phyloP scores from a whole-genome alignment of 2,888 invertebrate genomes.

The Caenorhabditis sinica region DNA sequence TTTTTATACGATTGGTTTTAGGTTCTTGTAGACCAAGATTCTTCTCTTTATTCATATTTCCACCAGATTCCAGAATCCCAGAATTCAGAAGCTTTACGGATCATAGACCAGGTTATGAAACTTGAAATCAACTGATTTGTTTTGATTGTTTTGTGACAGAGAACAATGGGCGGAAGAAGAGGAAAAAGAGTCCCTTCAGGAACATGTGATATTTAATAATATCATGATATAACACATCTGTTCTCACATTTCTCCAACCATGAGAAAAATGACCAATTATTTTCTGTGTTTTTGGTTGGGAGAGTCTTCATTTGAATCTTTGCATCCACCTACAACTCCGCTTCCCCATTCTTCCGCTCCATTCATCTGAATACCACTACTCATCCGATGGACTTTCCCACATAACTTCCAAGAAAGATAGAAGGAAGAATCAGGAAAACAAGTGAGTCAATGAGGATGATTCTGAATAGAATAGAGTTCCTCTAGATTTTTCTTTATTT shows the following conservation, averaged over 20 bases:
- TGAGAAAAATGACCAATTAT: conserved; percentile 33
- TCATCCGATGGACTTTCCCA: not conserved
- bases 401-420: not conserved
- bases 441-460: not conserved
- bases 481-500: no score
- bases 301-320: not conserved
- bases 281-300: conserved; percentile 6
- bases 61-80: not conserved
- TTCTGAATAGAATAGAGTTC: not conserved
- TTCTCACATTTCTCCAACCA: not conserved
- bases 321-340: conserved; percentile 11
- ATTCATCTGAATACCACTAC: not conserved
- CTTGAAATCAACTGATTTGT: conserved; percentile 18
- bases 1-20: conserved; percentile 24
- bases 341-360: not conserved
- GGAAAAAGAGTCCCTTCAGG: not conserved
- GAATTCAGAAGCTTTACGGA: conserved; percentile 3
- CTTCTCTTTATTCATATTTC: not conserved
- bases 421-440: not conserved
- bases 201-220: conserved; percentile 18
- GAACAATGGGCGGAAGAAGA: conserved; percentile 10
- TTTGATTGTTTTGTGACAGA: conserved; percentile 1
- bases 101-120: conserved; percentile 32
- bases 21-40: not conserved
- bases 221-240: conserved; percentile 7